phyloP scores from a whole-genome alignment of 1,140 invertebrate genomes.

The Heliconius eleuchia region DNA sequence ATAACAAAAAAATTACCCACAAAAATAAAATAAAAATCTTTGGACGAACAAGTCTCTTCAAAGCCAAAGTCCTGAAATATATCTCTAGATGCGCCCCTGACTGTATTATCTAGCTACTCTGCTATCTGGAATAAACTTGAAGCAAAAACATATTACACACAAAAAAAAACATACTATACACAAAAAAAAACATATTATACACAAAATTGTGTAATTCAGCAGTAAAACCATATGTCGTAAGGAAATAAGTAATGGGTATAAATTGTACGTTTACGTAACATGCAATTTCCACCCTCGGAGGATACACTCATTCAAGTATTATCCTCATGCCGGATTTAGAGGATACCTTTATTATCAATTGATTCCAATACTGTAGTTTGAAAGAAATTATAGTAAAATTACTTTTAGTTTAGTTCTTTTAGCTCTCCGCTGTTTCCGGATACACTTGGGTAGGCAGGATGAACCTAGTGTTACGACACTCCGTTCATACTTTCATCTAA shows the following conservation, averaged over 20 bases:
- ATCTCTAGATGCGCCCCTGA: no score
- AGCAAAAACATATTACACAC: background rate
- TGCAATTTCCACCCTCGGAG: constrained; percentile 1
- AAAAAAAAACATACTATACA: no score
- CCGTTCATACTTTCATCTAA: no score
- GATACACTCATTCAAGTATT: background rate
- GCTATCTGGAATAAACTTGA: background rate
- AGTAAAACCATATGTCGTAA: background rate
- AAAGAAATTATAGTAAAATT: background rate
- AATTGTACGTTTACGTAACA: background rate
- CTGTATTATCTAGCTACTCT: no score
- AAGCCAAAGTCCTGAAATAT: no score
- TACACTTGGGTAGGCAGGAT: no score
- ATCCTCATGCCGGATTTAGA: background rate
- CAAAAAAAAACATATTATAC: no score
- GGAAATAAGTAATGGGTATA: background rate
- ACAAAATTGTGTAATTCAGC: background rate
- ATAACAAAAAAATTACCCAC: no score
- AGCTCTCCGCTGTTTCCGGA: background rate
- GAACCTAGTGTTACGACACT: no score
- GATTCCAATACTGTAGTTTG: background rate
- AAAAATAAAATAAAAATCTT: no score
- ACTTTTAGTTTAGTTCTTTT: background rate
- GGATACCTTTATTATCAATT: constrained; percentile 4
- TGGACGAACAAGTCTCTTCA: no score